Percentiles rank a stretch among this genome's conserved stretches.
phyloP scores from a whole-genome alignment of 1,140 invertebrate genomes.

The Diplogasteroides magnus region DNA sequence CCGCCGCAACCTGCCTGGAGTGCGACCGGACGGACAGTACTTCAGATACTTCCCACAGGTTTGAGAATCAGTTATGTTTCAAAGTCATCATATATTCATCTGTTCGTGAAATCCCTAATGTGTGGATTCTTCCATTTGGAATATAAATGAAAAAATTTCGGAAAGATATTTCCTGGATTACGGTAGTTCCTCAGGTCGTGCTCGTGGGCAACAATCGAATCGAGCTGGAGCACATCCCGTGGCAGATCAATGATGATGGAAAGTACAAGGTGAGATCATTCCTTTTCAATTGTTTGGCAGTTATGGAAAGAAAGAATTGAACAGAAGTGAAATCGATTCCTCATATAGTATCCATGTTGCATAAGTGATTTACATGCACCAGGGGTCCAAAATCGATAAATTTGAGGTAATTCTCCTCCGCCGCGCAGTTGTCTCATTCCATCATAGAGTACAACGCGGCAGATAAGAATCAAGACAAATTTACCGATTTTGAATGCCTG shows the following conservation, averaged over 20 bases:
- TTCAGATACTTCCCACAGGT: constrained; percentile 69
- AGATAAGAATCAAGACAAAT: too few relatives aligned
- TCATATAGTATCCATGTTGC: too few relatives aligned
- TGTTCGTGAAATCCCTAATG: neutral
- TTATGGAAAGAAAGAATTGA: too few relatives aligned
- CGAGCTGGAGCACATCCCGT: constrained; percentile 60
- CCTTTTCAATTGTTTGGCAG: too few relatives aligned
- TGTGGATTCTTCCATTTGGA: neutral
- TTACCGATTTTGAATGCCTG: too few relatives aligned
- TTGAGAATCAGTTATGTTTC: neutral
- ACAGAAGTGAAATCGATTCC: too few relatives aligned
- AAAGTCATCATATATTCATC: neutral
- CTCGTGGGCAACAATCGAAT: constrained; percentile 73
- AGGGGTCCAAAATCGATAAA: too few relatives aligned
- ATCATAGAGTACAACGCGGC: too few relatives aligned
- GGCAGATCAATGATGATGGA: constrained; percentile 60
- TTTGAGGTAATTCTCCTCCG: too few relatives aligned
- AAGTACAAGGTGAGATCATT: constrained; percentile 52
- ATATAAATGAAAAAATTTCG: neutral
- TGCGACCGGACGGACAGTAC: constrained; percentile 57
- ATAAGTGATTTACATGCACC: too few relatives aligned
- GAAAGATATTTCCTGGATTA: neutral
- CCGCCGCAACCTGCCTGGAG: constrained; percentile 31
- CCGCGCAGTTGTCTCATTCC: too few relatives aligned
- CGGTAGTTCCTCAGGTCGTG: constrained; percentile 61